These are phyloP conservation scores for Ommatoiulus sabulosus DNA, from an alignment of 2,888 invertebrate genomes.

Conservation along the genomic window DNA sequence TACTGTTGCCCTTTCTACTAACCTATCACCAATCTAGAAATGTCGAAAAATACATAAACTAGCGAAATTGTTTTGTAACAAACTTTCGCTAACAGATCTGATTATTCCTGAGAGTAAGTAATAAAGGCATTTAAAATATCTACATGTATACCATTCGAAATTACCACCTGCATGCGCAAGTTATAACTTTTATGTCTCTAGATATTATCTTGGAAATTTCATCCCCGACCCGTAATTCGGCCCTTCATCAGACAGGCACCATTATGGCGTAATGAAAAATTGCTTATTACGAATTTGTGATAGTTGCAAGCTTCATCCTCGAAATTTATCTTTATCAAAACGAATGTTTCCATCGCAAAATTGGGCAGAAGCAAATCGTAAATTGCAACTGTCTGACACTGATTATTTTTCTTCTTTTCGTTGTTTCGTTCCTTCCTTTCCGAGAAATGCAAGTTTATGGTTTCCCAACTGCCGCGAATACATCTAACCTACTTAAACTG, in stretches of 20 bases:
- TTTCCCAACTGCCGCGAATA: constrained; percentile 32
- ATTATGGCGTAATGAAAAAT: constrained; percentile 25
- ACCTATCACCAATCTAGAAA: no score
- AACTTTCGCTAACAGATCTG: no score
- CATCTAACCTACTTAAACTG: constrained; percentile 34
- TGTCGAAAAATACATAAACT: no score
- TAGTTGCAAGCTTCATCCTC: constrained; percentile 17
- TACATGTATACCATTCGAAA: no score
- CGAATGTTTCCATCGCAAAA: constrained; percentile 34
- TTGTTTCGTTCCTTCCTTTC: constrained; percentile 34
- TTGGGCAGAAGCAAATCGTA: constrained; percentile 27
- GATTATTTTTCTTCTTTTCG: background rate
- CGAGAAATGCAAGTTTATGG: constrained; percentile 18
- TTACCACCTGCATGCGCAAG: background rate
- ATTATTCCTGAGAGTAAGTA: no score
- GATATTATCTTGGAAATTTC: background rate
- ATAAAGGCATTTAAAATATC: no score
- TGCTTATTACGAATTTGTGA: constrained; percentile 34
- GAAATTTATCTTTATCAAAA: constrained; percentile 34
- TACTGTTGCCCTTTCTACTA: no score
- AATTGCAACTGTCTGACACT: constrained; percentile 26
- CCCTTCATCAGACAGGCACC: background rate
- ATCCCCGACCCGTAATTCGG: background rate
- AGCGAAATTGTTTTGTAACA: no score
- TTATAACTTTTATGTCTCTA: background rate